Evolutionary conservation across 1,140 invertebrate species (phyloP), one percentile per base, ranked within the genome.

Genomic region (Drosophila bipectinata): DNA sequence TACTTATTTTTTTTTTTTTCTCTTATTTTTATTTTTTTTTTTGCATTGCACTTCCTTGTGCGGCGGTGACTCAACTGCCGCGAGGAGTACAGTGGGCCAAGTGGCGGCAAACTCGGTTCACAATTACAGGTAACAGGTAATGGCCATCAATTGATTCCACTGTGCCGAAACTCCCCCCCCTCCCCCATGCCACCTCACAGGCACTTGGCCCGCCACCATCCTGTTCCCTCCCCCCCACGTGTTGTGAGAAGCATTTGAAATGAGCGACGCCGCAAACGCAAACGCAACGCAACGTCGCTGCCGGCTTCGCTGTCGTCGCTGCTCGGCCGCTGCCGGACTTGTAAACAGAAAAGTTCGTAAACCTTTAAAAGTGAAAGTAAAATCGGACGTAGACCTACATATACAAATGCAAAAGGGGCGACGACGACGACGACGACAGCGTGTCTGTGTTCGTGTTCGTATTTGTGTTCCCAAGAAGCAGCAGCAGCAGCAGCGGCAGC

Each of bases 351-450:
- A 91, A 91, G 90, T 91, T 91, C 90, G 90, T 91, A 91, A 79
- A 91, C 90, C 90, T 91, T 91, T 90, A 91, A 91, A 91, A 91
- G 90, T 91, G 90, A 91, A 91, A 91, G 90, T 91, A 91, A 84
- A 84, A 90, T 90, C 90, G 90, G 85, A 91, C 90, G 77, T 91
- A 91, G 90, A 91, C 90, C 90, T 91, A 91, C 90, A 91, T 91
- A 91, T 91, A 91, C 90, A 73, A 81, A 58, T 73, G 77, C 34
- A 68, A 84, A 67, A 75, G 64, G 47, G 28, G 57, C 72, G 53
- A 39, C 68, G 45, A 76, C 72, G 26, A 39, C 48, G 62, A 56
- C 48, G 62, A 56, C 54, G 49, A 32, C 32, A 12, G 9, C 53
- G 28, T 48, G 64, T 47, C 47, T 47, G 44, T 47, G 44, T 37